Evolutionary conservation across 2,888 invertebrate species (phyloP).

Genomic region (Hydropsyche betteni): DNA sequence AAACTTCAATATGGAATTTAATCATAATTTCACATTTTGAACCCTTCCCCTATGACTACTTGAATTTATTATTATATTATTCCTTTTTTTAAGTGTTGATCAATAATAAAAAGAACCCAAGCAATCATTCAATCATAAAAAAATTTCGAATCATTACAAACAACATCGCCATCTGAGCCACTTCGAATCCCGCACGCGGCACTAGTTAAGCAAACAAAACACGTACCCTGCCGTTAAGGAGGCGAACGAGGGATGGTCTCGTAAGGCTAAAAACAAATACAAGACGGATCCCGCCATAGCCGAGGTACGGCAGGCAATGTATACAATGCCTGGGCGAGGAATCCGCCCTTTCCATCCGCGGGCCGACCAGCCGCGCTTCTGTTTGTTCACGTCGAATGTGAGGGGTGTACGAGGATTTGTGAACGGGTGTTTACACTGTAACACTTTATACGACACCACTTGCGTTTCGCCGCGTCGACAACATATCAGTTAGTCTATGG

Average conservation of each 20-base stretch:
- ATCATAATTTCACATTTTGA: too few species aligned
- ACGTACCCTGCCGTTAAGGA: slow-evolving; percentile 15
- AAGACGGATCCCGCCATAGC: neutral
- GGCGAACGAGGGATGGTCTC: neutral
- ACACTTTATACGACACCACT: slow-evolving; percentile 16
- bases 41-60: too few species aligned
- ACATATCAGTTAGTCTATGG: neutral
- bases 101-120: too few species aligned
- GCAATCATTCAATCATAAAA: neutral
- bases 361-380: neutral
- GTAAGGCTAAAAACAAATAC: slow-evolving; percentile 31
- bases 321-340: too few species aligned
- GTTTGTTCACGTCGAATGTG: neutral
- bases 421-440: neutral
- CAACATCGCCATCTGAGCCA: neutral
- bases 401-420: too few species aligned
- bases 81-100: too few species aligned
- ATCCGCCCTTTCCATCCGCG: neutral
- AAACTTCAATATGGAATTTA: too few species aligned
- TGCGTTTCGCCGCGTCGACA: slow-evolving; percentile 1
- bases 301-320: neutral
- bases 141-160: neutral
- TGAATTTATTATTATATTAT: too few species aligned
- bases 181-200: neutral
- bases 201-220: slow-evolving; percentile 27